Percentiles rank a stretch among this genome's conserved stretches.
Conservation (phyloP, 2,888 invertebrate species). For the Saturnia pavonia region DNA sequence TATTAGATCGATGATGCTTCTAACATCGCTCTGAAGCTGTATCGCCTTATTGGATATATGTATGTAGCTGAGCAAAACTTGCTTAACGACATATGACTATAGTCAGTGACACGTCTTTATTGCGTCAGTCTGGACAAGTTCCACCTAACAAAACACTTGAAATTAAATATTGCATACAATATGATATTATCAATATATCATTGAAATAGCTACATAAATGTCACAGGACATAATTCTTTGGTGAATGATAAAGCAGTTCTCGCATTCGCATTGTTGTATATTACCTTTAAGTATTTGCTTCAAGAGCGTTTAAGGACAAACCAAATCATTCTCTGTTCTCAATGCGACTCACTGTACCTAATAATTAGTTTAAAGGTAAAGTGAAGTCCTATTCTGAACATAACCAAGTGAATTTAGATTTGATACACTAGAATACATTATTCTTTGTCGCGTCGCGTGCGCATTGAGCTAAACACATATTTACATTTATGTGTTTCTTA, state of each 20-base stretch:
- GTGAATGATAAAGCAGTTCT: neutral
- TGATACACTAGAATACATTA: too few species aligned
- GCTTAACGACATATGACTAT: neutral
- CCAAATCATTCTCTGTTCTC: neutral
- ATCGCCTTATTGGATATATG: neutral
- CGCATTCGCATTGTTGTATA: neutral
- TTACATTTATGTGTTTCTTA: neutral
- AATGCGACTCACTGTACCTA: neutral
- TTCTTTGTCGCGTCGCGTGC: too few species aligned
- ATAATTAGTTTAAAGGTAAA: neutral
- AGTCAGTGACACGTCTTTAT: neutral
- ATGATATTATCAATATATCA: neutral
- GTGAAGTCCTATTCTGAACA: too few species aligned
- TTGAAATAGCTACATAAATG: neutral
- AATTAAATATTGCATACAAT: neutral
- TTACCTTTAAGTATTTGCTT: neutral
- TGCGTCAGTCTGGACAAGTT: neutral
- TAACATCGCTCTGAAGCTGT: neutral
- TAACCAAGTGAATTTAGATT: too few species aligned
- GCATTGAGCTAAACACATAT: neutral
- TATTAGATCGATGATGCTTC: neutral
- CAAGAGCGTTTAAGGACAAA: neutral
- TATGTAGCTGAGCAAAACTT: neutral
- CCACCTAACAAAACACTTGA: neutral
- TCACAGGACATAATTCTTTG: neutral